A percentile compares a stretch with the other conserved stretches of the same genome.
Evolutionary conservation across 2,797 vertebrate genomes (phyloP).

Genomic region (Orientallactaga sibirica): DNA sequence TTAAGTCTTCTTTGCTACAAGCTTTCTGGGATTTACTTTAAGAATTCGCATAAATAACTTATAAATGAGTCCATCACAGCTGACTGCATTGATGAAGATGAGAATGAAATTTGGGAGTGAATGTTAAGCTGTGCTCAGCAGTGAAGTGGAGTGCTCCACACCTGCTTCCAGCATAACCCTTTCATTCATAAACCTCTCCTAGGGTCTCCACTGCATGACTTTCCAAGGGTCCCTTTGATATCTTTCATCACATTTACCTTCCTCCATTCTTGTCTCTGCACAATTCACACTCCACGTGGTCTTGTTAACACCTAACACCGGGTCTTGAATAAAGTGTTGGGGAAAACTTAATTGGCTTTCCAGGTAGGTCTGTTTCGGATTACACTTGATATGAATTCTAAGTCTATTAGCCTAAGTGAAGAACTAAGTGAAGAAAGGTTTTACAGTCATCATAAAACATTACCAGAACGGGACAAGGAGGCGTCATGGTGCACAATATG

Average conservation of each 20-base stretch:
- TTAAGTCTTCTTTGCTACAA: constrained; percentile 45
- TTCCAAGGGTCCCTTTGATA: neutral
- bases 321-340: neutral
- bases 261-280: constrained; percentile 7
- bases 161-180: neutral
- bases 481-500: neutral
- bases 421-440: constrained; percentile 66
- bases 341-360: constrained; percentile 68
- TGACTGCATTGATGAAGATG: neutral
- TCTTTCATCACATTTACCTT: constrained; percentile 58
- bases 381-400: constrained; percentile 40
- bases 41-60: constrained; percentile 68
- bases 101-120: neutral
- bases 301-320: constrained; percentile 58
- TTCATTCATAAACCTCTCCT: neutral
- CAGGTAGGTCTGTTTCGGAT: constrained; percentile 28
- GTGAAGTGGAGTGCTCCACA: neutral
- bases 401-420: constrained; percentile 50
- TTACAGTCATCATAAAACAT: constrained; percentile 34
- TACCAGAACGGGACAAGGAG: neutral
- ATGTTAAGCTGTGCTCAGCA: neutral
- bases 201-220: neutral
- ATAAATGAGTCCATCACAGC: constrained; percentile 51
- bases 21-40: constrained; percentile 32
- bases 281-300: constrained; percentile 3